These are phyloP conservation scores for Synanthedon myopaeformis DNA, from an alignment of 2,888 invertebrate genomes.

Conservation along the genomic window DNA sequence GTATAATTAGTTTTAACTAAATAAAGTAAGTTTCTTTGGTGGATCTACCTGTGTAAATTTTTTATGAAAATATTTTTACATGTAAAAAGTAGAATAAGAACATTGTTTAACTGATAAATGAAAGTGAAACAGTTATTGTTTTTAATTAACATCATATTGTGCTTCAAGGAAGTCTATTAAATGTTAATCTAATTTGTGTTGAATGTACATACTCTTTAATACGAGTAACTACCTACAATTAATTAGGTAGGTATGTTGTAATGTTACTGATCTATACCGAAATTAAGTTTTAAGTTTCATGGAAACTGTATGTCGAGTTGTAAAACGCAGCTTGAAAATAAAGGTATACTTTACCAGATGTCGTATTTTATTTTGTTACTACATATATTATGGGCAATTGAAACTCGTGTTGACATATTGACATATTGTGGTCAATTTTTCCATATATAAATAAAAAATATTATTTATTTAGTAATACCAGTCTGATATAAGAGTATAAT, in stretches of 20 bases:
- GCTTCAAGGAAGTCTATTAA: conserved; percentile 45
- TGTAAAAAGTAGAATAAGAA: conserved; percentile 26
- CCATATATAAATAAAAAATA: too few relatives aligned
- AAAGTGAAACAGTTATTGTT: conserved; percentile 23
- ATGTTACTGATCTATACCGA: conserved; percentile 10
- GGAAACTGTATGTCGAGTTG: conserved; percentile 61
- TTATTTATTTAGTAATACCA: too few relatives aligned
- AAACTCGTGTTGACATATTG: too few relatives aligned
- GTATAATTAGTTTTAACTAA: conserved; percentile 9
- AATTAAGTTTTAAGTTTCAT: conserved; percentile 44
- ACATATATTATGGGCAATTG: too few relatives aligned
- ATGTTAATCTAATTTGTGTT: neutral
- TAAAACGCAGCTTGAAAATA: conserved; percentile 60
- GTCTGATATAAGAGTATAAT: too few relatives aligned
- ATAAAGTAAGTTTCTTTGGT: conserved; percentile 14
- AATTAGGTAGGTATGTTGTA: neutral
- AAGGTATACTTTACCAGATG: conserved; percentile 42
- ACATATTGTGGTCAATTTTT: too few relatives aligned
- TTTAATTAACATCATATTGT: conserved; percentile 12
- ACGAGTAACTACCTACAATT: neutral
- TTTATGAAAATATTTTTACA: conserved; percentile 39
- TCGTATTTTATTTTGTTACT: conserved; percentile 5
- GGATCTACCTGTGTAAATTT: conserved; percentile 32
- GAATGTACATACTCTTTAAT: neutral
- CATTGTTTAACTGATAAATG: conserved; percentile 18